Percentiles rank a stretch among this genome's conserved stretches.
These are phyloP conservation scores for Cynocephalus volans DNA, from an alignment of 2,113 vertebrate genomes.

Conservation along the genomic window DNA sequence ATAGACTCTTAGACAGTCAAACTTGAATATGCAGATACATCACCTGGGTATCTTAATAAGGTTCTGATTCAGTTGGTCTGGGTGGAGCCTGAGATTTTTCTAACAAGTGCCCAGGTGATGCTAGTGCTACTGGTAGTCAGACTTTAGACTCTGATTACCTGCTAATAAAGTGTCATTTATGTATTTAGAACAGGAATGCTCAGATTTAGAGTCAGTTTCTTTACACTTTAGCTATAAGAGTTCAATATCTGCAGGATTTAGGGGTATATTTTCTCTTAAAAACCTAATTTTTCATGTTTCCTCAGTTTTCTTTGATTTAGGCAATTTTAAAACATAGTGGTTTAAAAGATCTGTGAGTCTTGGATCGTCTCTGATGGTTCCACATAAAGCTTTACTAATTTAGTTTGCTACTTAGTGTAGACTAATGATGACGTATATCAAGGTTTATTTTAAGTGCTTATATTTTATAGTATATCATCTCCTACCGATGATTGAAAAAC, in stretches of 20 bases:
- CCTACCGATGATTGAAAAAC: background rate
- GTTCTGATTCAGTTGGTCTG: slow-evolving; percentile 16
- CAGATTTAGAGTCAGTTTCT: slow-evolving; percentile 53
- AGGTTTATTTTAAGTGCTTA: slow-evolving; percentile 34
- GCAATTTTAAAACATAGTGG: background rate
- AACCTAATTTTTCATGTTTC: background rate
- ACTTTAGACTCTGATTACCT: background rate
- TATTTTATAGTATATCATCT: background rate
- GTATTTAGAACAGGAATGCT: slow-evolving; percentile 30
- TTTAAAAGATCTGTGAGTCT: slow-evolving; percentile 45
- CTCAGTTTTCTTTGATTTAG: background rate
- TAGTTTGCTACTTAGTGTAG: slow-evolving; percentile 20
- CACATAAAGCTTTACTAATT: background rate
- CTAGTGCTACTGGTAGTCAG: background rate
- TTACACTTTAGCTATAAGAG: background rate
- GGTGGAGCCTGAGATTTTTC: background rate
- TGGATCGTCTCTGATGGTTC: slow-evolving; percentile 5
- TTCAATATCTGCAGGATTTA: background rate
- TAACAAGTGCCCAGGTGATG: background rate
- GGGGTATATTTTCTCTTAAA: slow-evolving; percentile 14
- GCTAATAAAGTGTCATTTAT: background rate
- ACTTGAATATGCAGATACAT: background rate
- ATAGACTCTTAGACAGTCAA: background rate
- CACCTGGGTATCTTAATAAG: background rate
- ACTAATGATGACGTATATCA: background rate